Evolutionary conservation across 2,113 vertebrate genomes (phyloP), one percentile per base, ranked within the genome.

Genomic region (Struthio camelus): DNA sequence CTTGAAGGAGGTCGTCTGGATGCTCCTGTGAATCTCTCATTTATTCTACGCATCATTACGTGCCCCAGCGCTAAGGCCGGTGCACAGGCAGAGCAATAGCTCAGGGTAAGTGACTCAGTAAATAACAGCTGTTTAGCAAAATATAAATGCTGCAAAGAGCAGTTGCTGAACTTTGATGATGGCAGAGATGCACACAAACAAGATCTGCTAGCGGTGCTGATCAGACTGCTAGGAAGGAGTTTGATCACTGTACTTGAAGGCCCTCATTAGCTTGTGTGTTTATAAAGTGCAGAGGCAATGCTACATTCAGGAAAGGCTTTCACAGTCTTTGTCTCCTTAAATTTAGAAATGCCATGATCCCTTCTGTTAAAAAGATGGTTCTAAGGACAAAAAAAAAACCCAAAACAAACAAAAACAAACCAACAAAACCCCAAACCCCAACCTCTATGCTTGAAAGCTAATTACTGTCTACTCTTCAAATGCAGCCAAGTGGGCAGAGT

Each of bases 381-480:
- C 73, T 83, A n/a, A 76, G 80, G 80, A 36, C 24, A 17, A 34
- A 51, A 84, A 73, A 83, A n/a, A n/a, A n/a, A n/a, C n/a, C n/a
- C n/a, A n/a, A n/a, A n/a, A n/a, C n/a, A n/a, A n/a, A n/a, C n/a
- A n/a, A n/a, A n/a, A n/a, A n/a, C n/a, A n/a, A n/a, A n/a, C n/a
- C n/a, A n/a, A n/a, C n/a, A n/a, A n/a, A 34, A 17, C 44, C 44
- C 44, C 30, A 58, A 58, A 34, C 72, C 48, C 24, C 30, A 58
- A 66, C 70, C 61, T 70, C 51, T 38, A 62, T 62, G 48, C 90
- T 73, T 72, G 62, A 65, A 85, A 89, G 82, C 65, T 93, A 85
- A 94, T 95, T 92, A 92, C 66, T 70, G 64, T 36, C 86, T 89
- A n/a, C 23, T 93, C 81, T 86, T 89, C 67, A 56, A 87, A 67